Evolutionary conservation across 2,113 vertebrate genomes (phyloP).

Genomic region (Charina bottae): DNA sequence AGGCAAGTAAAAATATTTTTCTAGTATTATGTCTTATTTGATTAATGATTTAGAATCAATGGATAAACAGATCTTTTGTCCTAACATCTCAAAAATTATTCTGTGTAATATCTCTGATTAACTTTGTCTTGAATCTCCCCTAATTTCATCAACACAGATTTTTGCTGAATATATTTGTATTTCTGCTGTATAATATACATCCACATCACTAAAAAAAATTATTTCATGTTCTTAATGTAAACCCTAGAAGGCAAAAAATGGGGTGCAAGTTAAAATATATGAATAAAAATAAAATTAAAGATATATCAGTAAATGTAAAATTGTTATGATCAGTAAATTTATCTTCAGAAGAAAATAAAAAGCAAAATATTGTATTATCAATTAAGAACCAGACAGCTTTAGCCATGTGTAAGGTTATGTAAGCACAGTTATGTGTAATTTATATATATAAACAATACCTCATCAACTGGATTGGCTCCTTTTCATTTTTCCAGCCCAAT

Average conservation of each 20-base stretch:
- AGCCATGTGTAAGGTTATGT: background rate
- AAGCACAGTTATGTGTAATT: background rate
- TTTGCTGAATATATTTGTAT: background rate
- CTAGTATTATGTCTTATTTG: too few relatives aligned
- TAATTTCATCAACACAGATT: background rate
- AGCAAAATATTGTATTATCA: background rate
- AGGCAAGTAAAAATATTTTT: too few relatives aligned
- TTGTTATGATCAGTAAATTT: background rate
- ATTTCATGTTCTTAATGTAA: background rate
- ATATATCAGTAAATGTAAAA: background rate
- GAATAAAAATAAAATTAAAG: background rate
- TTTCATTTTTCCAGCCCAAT: background rate
- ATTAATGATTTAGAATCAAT: background rate
- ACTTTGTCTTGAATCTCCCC: background rate
- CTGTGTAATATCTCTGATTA: background rate
- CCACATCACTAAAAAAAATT: background rate
- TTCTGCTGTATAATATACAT: background rate
- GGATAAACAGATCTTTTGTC: background rate
- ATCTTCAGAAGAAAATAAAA: background rate
- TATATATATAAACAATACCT: background rate
- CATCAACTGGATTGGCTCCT: background rate
- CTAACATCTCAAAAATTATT: background rate
- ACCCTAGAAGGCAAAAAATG: background rate
- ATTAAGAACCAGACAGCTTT: background rate
- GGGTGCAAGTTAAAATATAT: background rate